Evolutionary conservation across 1,140 invertebrate genomes (phyloP), one percentile per base, ranked within the genome.

Genomic region (Orius laevigatus): DNA sequence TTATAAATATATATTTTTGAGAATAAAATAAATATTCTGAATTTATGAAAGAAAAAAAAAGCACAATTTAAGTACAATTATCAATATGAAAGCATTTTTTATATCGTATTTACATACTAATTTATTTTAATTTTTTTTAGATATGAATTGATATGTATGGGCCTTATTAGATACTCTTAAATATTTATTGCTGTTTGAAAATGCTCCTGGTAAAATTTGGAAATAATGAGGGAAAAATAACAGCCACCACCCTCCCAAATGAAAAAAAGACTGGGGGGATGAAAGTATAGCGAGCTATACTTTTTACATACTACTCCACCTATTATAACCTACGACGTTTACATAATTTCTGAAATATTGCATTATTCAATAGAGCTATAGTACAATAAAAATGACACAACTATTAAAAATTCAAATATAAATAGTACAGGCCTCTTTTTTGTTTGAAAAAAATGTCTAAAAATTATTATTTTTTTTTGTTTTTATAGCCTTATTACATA

Each of bases 361-460:
- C 46, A 45, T 42, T 53, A 42, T 44, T 34, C 18, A n/a, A 35
- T 41, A 40, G 19, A 39, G n/a, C 16, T 51, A 52, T 48, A 48
- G 46, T 48, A 49, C 48, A 53, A 49, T 45, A 46, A 49, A 48
- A 49, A 44, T 50, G 48, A 53, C 52, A 53, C 47, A 53, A 50
- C 34, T 41, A 16, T 49, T 40, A 51, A 45, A 42, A 46, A 53
- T 19, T 48, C 43, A 55, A 47, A 51, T 52, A 52, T 48, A 54
- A 54, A 51, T 50, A 54, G 53, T 51, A 54, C 53, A 54, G 53
- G 53, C 53, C 53, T 54, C 53, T 50, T 51, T 36, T 50, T 32
- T 52, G 48, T 20, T 25, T 31, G 39, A 46, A 48, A 52, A n/a
- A 25, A 25, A 25, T 25, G 25, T 25, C 25, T 25, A 25, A 25